Conservation (phyloP, 2,888 invertebrate genomes). For the Aleiodes alternator region DNA sequence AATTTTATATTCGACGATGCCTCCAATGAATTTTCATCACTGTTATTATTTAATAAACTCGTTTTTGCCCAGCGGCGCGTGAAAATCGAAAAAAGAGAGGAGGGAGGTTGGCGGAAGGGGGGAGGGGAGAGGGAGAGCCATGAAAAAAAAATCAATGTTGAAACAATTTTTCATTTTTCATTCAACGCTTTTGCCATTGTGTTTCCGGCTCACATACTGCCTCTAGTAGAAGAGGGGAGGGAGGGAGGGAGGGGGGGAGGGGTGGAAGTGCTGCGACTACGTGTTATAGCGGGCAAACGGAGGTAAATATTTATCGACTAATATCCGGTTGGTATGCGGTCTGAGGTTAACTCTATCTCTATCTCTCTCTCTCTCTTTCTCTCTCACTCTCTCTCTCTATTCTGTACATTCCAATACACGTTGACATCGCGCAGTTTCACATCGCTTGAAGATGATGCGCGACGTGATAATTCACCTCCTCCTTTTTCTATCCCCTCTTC, state of each 20-base stretch:
- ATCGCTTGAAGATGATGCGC: slow-evolving; percentile 59
- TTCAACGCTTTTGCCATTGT: too few species aligned
- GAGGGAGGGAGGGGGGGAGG: background rate
- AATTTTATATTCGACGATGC: slow-evolving; percentile 22
- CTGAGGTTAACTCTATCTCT: slow-evolving; percentile 37
- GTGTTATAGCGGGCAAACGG: background rate
- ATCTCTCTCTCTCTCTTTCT: background rate
- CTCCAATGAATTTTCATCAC: slow-evolving; percentile 28
- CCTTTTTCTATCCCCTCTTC: background rate
- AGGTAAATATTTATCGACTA: slow-evolving; percentile 44
- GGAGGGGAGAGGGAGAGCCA: background rate
- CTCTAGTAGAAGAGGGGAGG: background rate
- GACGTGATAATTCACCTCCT: slow-evolving; percentile 65
- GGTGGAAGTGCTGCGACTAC: too few species aligned
- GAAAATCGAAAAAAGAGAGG: background rate
- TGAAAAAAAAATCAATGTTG: background rate
- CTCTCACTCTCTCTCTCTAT: background rate
- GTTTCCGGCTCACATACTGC: background rate
- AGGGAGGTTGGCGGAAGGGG: slow-evolving; percentile 14
- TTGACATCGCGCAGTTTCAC: slow-evolving; percentile 17
- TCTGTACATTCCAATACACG: slow-evolving; percentile 10
- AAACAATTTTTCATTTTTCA: too few species aligned
- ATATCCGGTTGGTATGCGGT: slow-evolving; percentile 40
- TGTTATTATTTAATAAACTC: slow-evolving; percentile 23
- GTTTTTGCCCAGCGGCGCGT: background rate